Evolutionary conservation across 2,888 invertebrate species (phyloP).

Genomic region (Spicauda simplicius): DNA sequence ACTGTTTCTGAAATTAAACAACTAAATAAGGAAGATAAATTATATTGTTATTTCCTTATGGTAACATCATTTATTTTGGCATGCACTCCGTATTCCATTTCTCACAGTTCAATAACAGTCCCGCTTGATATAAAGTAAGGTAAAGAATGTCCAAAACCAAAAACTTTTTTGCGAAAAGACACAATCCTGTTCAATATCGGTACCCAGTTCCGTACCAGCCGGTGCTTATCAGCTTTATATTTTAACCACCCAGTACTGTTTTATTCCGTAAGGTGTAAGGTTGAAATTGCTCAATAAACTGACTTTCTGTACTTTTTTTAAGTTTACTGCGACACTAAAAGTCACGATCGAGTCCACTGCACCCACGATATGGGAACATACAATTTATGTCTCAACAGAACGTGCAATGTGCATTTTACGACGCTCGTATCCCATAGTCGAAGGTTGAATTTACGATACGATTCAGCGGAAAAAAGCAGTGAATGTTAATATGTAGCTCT

Average conservation of each 20-base stretch:
- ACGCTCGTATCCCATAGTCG: constrained; percentile 44
- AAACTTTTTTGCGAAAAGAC: not conserved
- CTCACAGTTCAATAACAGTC: not conserved
- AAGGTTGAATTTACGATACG: constrained; percentile 47
- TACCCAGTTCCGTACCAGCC: constrained; percentile 21
- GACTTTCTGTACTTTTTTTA: constrained; percentile 21
- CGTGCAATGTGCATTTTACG: constrained; percentile 51
- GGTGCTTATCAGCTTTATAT: constrained; percentile 26
- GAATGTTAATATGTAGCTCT: not conserved
- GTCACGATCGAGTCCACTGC: constrained; percentile 35
- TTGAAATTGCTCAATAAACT: constrained; percentile 6
- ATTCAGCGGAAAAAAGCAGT: constrained; percentile 41
- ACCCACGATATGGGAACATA: constrained; percentile 29
- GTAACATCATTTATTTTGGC: no score
- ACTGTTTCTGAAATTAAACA: no score
- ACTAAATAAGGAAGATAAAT: no score
- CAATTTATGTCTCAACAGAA: constrained; percentile 47
- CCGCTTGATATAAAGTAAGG: not conserved
- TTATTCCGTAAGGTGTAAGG: constrained; percentile 1
- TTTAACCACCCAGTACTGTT: not conserved
- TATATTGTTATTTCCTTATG: no score
- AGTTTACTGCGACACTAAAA: constrained; percentile 33
- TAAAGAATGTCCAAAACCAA: not conserved
- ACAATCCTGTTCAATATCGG: constrained; percentile 12
- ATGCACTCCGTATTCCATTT: no score